Percentiles rank a stretch among this genome's conserved stretches.
Conservation (phyloP, 2,797 vertebrate genomes). For the Diglossa cyanea region DNA sequence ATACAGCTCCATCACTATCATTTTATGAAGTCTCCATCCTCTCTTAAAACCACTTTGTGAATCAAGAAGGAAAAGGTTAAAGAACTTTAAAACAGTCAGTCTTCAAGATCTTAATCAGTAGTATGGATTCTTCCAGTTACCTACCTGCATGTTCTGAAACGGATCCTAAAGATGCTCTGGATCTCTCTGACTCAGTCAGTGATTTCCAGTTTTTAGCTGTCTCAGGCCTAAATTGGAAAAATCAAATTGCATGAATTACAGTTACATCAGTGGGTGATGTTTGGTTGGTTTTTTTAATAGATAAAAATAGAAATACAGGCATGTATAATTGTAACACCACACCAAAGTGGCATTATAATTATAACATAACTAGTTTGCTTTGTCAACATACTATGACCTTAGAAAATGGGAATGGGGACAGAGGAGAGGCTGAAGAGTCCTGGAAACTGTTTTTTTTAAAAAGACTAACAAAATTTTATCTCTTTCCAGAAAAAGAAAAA, state of each 20-base stretch:
- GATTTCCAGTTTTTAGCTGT: constrained; percentile 79
- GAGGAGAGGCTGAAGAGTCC: neutral
- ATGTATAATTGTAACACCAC: neutral
- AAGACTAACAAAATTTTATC: neutral
- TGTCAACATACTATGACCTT: neutral
- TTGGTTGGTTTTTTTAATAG: neutral
- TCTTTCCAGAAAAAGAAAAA: neutral
- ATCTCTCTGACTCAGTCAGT: constrained; percentile 77
- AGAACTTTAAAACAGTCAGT: neutral
- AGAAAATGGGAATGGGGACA: neutral
- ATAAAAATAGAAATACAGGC: neutral
- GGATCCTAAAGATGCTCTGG: constrained; percentile 71
- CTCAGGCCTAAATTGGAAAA: constrained; percentile 77
- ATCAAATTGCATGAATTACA: neutral
- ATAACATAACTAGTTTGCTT: neutral
- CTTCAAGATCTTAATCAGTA: neutral
- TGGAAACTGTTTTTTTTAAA: neutral
- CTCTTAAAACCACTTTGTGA: neutral
- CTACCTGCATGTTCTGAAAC: constrained; percentile 78
- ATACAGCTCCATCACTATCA: neutral
- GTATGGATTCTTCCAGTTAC: constrained; percentile 15
- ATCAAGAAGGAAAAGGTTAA: neutral
- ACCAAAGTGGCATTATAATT: neutral
- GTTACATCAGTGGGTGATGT: neutral
- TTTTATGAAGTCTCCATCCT: neutral